A percentile compares a stretch with the other conserved stretches of the same genome.
Conservation (phyloP, 1,140 invertebrate species). For the Drosophila nikananu region DNA sequence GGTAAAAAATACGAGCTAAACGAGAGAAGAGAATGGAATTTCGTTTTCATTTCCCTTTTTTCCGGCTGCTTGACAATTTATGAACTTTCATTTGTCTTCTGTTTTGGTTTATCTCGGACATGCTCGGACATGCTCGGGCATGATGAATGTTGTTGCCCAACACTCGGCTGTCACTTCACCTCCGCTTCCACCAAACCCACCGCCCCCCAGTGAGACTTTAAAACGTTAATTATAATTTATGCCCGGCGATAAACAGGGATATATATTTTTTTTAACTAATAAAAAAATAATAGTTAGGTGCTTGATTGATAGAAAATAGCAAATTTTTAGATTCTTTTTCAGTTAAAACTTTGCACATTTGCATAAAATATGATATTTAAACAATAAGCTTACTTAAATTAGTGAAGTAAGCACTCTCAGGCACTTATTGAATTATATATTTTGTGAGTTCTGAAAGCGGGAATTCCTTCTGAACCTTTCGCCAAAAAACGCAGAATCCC, state of each 20-base stretch:
- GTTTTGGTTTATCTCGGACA: constrained; percentile 51
- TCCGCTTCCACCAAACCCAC: not conserved
- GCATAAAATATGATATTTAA: not conserved
- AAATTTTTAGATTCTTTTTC: too few species aligned
- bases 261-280: not conserved
- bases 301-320: too few species aligned
- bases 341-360: too few species aligned
- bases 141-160: constrained; percentile 44
- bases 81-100: constrained; percentile 56
- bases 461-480: not conserved
- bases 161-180: constrained; percentile 13
- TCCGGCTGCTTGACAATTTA: constrained; percentile 52
- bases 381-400: not conserved
- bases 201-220: constrained; percentile 13
- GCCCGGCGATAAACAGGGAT: constrained; percentile 12
- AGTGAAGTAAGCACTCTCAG: not conserved
- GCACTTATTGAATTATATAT: not conserved
- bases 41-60: constrained; percentile 44
- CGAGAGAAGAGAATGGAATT: constrained; percentile 10
- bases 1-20: constrained; percentile 10
- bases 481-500: not conserved
- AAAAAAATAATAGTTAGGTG: not conserved
- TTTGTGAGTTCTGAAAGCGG: not conserved
- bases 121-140: constrained; percentile 46
- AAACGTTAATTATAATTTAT: constrained; percentile 47